phyloP scores from a whole-genome alignment of 2,797 vertebrate genomes.

The Parotocinclus haroldoi region DNA sequence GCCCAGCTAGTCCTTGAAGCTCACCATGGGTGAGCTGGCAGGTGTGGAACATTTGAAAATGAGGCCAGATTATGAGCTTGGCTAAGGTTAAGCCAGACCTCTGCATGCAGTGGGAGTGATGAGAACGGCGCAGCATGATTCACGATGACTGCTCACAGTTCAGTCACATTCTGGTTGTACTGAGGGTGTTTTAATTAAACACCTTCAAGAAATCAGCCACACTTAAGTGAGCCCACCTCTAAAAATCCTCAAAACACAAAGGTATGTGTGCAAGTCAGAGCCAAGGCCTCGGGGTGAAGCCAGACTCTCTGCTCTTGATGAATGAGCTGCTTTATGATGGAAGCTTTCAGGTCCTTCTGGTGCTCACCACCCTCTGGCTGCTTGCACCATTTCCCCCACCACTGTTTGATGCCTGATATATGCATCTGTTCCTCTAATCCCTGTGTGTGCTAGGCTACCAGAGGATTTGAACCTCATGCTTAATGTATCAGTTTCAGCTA shows the following conservation, averaged over 20 bases:
- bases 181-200: constrained; percentile 48
- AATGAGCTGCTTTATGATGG: constrained; percentile 53
- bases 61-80: constrained; percentile 35
- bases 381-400: constrained; percentile 56
- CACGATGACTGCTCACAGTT: constrained; percentile 33
- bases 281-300: constrained; percentile 44
- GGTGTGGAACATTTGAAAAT: constrained; percentile 45
- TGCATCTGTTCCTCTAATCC: constrained; percentile 54
- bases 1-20: constrained; percentile 28
- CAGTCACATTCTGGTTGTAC: constrained; percentile 43
- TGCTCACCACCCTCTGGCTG: constrained; percentile 56
- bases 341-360: constrained; percentile 43
- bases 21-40: constrained; percentile 46
- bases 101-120: constrained; percentile 28
- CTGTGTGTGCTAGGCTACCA: constrained; percentile 51
- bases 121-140: constrained; percentile 40
- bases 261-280: constrained; percentile 19
- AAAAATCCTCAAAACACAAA: constrained; percentile 38
- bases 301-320: constrained; percentile 56
- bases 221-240: constrained; percentile 23
- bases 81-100: constrained; percentile 37
- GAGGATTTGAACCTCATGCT: constrained; percentile 63
- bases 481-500: constrained; percentile 57
- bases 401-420: constrained; percentile 67
- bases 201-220: constrained; percentile 40